These are phyloP conservation scores for Drosophila pseudoananassae DNA, from an alignment of 1,140 invertebrate species.

Conservation along the genomic window DNA sequence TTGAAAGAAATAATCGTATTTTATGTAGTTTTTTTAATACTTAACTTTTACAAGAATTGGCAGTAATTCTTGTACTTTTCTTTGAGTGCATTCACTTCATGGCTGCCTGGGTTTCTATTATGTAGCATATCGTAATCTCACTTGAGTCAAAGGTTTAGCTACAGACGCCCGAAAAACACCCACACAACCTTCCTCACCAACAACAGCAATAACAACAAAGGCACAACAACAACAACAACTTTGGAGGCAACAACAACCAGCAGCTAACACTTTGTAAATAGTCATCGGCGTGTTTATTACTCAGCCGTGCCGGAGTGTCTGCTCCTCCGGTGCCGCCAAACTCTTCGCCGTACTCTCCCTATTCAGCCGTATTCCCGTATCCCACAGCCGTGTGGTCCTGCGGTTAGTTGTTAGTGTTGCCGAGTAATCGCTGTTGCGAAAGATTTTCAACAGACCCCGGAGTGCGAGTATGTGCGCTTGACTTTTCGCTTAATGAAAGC, in stretches of 20 bases:
- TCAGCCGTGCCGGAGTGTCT: slow-evolving; percentile 49
- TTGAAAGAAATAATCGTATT: not conserved
- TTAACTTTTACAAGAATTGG: too few relatives aligned
- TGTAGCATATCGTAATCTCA: slow-evolving; percentile 74
- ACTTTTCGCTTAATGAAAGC: slow-evolving; percentile 49
- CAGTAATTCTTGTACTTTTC: not conserved
- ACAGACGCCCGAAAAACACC: slow-evolving; percentile 46
- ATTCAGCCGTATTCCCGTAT: slow-evolving; percentile 2
- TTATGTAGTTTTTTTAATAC: too few relatives aligned
- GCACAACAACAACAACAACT: slow-evolving; percentile 8
- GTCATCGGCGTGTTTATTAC: slow-evolving; percentile 72
- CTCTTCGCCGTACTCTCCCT: not conserved
- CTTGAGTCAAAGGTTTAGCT: slow-evolving; percentile 76
- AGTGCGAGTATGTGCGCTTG: slow-evolving; percentile 14
- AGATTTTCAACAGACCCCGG: slow-evolving; percentile 22
- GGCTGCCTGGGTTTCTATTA: slow-evolving; percentile 66
- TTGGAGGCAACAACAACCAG: slow-evolving; percentile 9
- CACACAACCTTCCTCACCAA: slow-evolving; percentile 14
- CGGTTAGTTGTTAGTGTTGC: slow-evolving; percentile 43
- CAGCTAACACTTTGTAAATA: slow-evolving; percentile 68
- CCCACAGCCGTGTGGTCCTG: slow-evolving; percentile 30
- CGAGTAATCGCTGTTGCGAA: slow-evolving; percentile 47
- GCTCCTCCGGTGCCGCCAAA: slow-evolving; percentile 15
- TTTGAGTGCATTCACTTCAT: slow-evolving; percentile 26
- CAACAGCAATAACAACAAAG: slow-evolving; percentile 2